Conservation (phyloP, 2,113 vertebrate species). For the Oreotrochilus melanogaster region DNA sequence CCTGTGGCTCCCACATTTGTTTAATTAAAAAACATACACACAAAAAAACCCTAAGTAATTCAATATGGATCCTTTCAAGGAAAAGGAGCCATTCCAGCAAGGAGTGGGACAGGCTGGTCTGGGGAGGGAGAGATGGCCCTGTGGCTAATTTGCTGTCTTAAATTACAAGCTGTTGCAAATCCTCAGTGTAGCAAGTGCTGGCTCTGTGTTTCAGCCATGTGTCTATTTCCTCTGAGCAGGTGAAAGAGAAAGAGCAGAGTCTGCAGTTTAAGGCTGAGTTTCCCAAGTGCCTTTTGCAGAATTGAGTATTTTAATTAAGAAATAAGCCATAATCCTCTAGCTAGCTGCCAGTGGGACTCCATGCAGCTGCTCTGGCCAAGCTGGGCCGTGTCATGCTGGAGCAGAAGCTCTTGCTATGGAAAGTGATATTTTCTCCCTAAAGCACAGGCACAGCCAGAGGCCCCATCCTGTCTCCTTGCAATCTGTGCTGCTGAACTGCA, state of each 20-base stretch:
- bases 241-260: neutral
- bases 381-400: neutral
- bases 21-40: neutral
- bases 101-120: neutral
- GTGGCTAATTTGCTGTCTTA: neutral
- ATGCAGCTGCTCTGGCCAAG: neutral
- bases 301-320: neutral
- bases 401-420: neutral
- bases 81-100: neutral
- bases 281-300: neutral
- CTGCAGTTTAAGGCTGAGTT: neutral
- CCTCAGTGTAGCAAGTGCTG: neutral
- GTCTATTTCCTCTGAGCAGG: neutral
- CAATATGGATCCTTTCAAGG: neutral
- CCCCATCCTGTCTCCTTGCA: neutral
- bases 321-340: neutral
- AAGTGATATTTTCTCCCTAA: neutral
- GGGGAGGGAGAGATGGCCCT: conserved; percentile 1
- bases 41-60: neutral
- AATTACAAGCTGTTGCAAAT: neutral
- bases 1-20: neutral
- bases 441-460: neutral
- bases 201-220: neutral
- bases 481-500: neutral
- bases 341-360: neutral